Evolutionary conservation across 1,140 invertebrate genomes (phyloP), one percentile per base, ranked within the genome.

Genomic region (Lepidurus packardi): DNA sequence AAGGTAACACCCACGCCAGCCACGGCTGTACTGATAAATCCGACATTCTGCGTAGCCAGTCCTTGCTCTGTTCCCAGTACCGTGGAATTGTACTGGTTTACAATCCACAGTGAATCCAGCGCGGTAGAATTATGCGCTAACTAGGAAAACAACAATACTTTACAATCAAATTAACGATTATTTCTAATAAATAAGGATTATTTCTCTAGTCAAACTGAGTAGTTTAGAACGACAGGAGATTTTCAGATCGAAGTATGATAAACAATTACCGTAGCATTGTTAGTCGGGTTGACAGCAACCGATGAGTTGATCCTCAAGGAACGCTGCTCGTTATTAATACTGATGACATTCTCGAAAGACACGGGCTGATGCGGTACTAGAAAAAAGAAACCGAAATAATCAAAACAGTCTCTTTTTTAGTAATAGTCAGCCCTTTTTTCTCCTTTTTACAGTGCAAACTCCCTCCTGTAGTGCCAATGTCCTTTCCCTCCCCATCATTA

Each of bases 251-350:
- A 7, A 65, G 13, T 9, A 21, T 65, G 13, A n/a, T n/a, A 21
- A 65, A 21, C 53, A 65, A 65, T 65, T 65, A 65, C 53, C 53
- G 13, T 65, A 65, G 53, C 53, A 65, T 65, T 65, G 53, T 65
- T 65, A 9, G 53, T 65, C 53, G 53, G 6, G 53, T 65, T 65
- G 53, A 65, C 53, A 65, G 53, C 13, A 34, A 34, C 34, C 21
- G 53, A 65, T 65, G 53, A 65, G 53, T 21, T 65, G 53, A 65
- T 65, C 53, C 53, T 65, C 53, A 16, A 65, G 3, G 53, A 21
- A 21, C 21, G 16, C 53, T 65, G 53, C 53, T 65, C 4, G 53
- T 65, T 65, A 16, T 65, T 65, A 65, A 65, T 65, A 65, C 53
- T 65, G 53, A 65, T 21, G 53, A 65, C 53, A 65, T 65, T 65